Evolutionary conservation across 2,113 vertebrate species (phyloP), one percentile per base, ranked within the genome.

Genomic region (Loxodonta africana): DNA sequence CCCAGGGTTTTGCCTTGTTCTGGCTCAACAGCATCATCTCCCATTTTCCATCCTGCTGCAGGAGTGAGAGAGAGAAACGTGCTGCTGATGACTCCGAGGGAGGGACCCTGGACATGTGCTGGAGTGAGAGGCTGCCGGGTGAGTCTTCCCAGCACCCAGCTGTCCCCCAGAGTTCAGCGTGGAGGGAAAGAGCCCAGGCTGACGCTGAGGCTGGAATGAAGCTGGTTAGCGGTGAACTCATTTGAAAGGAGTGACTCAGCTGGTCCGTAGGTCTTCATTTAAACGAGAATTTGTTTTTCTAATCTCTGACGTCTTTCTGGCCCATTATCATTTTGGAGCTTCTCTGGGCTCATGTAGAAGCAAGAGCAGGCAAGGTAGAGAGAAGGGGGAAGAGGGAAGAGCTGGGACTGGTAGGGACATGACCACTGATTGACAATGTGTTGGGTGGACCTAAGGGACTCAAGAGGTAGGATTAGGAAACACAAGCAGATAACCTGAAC

Each of bases 101-200:
- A 97, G 97, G 96, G 53, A 33, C 92, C 96, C 97, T 95, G 98
- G 98, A 97, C 96, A 98, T 98, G 98, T 98, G 98, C 97, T 98
- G 98, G 90, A 97, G 97, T 4, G 92, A 97, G 81, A 97, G 85
- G 97, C 98, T 98, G 95, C 88, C 92, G 48, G 98, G 98, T 98
- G 51, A 98, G 98, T 97, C 76, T 53, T 26, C 83, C 76, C n/a
- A 25, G 63, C 4, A 18, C 77, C 60, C 65, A 6, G 5, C 41
- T 28, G 9, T 23, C 28, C 88, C 71, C 78, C 48, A 33, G 78
- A 65, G 37, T 53, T 73, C 86, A 11, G 5, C 8, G 18, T 1
- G 15, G 51, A 37, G 12, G 23, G 62, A 57, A 37, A 62, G 46
- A 33, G 5, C 41, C 87, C 83, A 23, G 9, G n/a, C 6, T 77